Conservation (phyloP, 2,888 invertebrate genomes). For the Diplazon laetatorius region DNA sequence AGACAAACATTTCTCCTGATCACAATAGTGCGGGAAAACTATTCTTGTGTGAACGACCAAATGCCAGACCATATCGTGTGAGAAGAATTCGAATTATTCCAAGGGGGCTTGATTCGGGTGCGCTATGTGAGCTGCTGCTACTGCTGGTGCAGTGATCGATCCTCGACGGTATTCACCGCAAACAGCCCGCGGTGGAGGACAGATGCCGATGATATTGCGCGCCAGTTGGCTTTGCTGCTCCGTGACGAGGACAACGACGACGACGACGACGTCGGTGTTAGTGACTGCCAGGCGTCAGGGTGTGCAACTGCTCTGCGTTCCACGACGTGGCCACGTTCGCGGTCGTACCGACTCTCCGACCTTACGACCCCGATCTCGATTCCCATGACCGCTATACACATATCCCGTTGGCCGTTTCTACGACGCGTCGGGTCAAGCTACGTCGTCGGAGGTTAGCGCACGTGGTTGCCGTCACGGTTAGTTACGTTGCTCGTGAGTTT, state of each 20-base stretch:
- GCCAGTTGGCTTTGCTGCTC: constrained; percentile 69
- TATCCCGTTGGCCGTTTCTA: neutral
- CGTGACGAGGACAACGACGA: constrained; percentile 35
- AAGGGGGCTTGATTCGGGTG: constrained; percentile 24
- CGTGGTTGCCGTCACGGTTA: constrained; percentile 60
- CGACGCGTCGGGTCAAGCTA: constrained; percentile 68
- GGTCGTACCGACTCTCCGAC: constrained; percentile 30
- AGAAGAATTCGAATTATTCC: constrained; percentile 72
- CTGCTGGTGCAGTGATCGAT: constrained; percentile 52
- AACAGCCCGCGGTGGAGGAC: constrained; percentile 72
- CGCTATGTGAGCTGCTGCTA: constrained; percentile 55
- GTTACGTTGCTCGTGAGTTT: constrained; percentile 73
- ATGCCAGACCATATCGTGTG: neutral
- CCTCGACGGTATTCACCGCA: constrained; percentile 71
- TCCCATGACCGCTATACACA: constrained; percentile 1
- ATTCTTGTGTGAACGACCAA: neutral
- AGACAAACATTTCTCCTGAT: neutral
- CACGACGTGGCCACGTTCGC: constrained; percentile 42
- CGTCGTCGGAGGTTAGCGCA: constrained; percentile 61
- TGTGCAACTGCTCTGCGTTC: constrained; percentile 50
- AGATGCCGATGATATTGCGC: constrained; percentile 71
- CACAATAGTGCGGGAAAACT: neutral
- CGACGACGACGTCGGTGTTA: constrained; percentile 4
- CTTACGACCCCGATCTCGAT: constrained; percentile 54
- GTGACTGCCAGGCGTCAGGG: constrained; percentile 41